Evolutionary conservation across 2,888 invertebrate species (phyloP).

Genomic region (Diogma glabrata): DNA sequence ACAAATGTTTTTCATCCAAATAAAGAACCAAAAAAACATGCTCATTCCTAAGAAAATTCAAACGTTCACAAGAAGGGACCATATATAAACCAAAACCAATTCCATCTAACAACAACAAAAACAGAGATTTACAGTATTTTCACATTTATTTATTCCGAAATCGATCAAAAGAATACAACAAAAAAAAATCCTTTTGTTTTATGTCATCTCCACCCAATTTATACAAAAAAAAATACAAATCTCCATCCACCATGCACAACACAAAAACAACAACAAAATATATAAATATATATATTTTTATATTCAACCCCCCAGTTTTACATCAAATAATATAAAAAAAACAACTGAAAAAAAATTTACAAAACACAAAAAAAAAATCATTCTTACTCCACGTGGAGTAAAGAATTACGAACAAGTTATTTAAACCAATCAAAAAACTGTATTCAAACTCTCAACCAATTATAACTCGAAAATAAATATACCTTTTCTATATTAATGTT

Average conservation of each 20-base stretch:
- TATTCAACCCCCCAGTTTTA: constrained; percentile 6
- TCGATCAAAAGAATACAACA: constrained; percentile 4
- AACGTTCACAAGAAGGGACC: too few relatives aligned
- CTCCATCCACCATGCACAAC: background rate
- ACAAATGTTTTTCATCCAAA: too few relatives aligned
- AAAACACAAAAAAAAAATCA: constrained; percentile 6
- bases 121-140: too few relatives aligned
- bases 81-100: too few relatives aligned
- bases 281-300: background rate
- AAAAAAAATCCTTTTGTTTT: constrained; percentile 7
- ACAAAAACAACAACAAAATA: background rate
- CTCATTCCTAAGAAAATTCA: too few relatives aligned
- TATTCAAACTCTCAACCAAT: constrained; percentile 8
- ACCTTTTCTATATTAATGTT: too few relatives aligned
- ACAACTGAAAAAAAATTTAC: background rate
- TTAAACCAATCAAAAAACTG: constrained; percentile 5
- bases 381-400: constrained; percentile 9
- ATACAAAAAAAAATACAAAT: background rate
- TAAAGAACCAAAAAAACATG: too few relatives aligned
- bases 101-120: too few relatives aligned
- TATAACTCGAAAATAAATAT: background rate
- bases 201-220: constrained; percentile 5
- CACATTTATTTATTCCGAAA: constrained; percentile 6
- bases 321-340: constrained; percentile 7
- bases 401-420: constrained; percentile 1